phyloP scores from a whole-genome alignment of 2,113 vertebrate genomes.

The Pelvicachromis taeniatus region DNA sequence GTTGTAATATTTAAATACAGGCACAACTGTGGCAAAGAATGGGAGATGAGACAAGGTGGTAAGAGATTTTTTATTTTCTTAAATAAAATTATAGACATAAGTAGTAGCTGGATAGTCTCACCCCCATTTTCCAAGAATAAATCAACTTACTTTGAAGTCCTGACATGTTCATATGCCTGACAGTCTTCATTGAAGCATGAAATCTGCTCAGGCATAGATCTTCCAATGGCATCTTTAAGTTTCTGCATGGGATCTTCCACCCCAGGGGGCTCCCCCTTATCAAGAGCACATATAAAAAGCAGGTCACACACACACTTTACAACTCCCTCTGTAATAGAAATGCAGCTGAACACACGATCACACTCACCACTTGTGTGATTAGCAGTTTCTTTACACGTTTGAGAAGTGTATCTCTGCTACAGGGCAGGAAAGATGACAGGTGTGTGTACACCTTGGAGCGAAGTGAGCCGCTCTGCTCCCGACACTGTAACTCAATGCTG shows the following conservation, averaged over 20 bases:
- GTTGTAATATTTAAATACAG: neutral
- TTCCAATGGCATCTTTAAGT: constrained; percentile 84
- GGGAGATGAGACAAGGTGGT: neutral
- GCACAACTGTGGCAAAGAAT: neutral
- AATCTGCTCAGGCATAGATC: constrained; percentile 89
- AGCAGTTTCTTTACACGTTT: constrained; percentile 85
- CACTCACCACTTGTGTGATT: constrained; percentile 77
- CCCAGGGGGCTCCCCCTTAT: constrained; percentile 72
- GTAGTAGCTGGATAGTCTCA: neutral
- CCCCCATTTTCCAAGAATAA: neutral
- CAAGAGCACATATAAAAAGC: constrained; percentile 16
- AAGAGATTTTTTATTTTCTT: neutral
- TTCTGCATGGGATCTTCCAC: constrained; percentile 81
- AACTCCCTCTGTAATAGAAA: neutral
- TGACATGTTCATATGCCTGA: constrained; percentile 82
- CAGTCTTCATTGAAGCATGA: constrained; percentile 82
- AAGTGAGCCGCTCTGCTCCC: constrained; percentile 77
- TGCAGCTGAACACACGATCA: neutral
- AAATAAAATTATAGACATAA: neutral
- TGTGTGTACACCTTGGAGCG: constrained; percentile 88
- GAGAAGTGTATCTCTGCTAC: constrained; percentile 86
- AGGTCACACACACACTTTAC: neutral
- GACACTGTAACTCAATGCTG: constrained; percentile 86
- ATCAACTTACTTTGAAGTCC: constrained; percentile 80
- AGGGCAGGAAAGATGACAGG: constrained; percentile 88